phyloP scores from a whole-genome alignment of 2,888 invertebrate species.

The Girardia tigrina region DNA sequence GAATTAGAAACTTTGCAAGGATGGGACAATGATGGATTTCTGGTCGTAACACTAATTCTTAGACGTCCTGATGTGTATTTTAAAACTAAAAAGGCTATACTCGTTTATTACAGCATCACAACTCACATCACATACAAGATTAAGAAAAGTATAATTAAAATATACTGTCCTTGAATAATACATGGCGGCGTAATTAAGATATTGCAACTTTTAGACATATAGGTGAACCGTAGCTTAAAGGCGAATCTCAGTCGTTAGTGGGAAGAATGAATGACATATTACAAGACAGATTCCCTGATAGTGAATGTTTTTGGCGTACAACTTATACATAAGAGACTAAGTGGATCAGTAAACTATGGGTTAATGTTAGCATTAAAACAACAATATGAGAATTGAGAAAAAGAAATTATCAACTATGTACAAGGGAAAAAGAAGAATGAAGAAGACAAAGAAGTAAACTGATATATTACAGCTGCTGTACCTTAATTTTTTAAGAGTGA shows the following conservation, averaged over 20 bases:
- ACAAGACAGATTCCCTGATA: background rate
- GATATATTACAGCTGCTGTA: background rate
- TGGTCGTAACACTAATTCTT: background rate
- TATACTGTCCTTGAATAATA: background rate
- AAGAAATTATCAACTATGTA: too few species aligned
- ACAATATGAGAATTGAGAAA: background rate
- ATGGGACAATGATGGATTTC: background rate
- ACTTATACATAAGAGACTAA: background rate
- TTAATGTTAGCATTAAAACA: background rate
- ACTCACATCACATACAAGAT: too few species aligned
- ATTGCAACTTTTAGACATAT: too few species aligned
- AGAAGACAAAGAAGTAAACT: background rate
- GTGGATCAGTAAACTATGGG: background rate
- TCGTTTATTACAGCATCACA: background rate
- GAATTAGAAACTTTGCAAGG: background rate
- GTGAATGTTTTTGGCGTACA: background rate
- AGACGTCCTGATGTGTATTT: background rate
- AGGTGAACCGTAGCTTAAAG: too few species aligned
- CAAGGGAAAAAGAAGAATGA: background rate
- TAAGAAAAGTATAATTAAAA: background rate
- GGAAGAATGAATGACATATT: too few species aligned
- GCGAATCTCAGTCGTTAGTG: too few species aligned
- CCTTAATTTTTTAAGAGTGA: background rate
- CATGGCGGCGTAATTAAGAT: too few species aligned
- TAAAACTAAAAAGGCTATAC: background rate